Conservation (phyloP, 2,797 vertebrate species). For the Ispidina picta region DNA sequence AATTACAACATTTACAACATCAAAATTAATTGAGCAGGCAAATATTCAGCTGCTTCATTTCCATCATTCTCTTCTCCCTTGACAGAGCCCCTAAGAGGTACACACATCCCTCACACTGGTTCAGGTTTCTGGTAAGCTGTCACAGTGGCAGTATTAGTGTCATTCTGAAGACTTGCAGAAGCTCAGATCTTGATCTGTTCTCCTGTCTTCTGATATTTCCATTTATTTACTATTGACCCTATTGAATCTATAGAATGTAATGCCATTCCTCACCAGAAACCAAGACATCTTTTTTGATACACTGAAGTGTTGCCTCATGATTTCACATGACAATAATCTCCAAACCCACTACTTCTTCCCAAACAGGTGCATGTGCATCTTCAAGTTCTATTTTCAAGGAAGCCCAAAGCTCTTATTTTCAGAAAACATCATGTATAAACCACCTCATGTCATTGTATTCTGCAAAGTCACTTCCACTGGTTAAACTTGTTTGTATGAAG, state of each 20-base stretch:
- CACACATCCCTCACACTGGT: not conserved
- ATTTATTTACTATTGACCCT: constrained; percentile 16
- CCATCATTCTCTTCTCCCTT: not conserved
- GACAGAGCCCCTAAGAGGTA: not conserved
- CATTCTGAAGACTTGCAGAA: not conserved
- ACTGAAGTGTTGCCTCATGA: not conserved
- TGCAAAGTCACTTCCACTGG: not conserved
- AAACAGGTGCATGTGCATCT: not conserved
- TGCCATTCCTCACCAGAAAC: not conserved
- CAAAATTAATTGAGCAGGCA: not conserved
- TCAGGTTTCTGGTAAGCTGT: not conserved
- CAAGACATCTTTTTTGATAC: not conserved
- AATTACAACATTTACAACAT: not conserved
- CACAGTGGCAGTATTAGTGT: not conserved
- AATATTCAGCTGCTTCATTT: not conserved
- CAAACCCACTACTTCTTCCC: not conserved
- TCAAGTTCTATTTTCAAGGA: not conserved
- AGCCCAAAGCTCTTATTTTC: not conserved
- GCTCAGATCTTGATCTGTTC: not conserved
- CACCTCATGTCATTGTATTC: not conserved
- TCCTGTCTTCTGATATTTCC: constrained; percentile 9
- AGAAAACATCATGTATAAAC: not conserved
- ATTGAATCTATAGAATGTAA: not conserved
- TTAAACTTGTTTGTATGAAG: not conserved
- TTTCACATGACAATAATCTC: not conserved